phyloP scores from a whole-genome alignment of 2,888 invertebrate genomes.

The Charanyca ferruginea region DNA sequence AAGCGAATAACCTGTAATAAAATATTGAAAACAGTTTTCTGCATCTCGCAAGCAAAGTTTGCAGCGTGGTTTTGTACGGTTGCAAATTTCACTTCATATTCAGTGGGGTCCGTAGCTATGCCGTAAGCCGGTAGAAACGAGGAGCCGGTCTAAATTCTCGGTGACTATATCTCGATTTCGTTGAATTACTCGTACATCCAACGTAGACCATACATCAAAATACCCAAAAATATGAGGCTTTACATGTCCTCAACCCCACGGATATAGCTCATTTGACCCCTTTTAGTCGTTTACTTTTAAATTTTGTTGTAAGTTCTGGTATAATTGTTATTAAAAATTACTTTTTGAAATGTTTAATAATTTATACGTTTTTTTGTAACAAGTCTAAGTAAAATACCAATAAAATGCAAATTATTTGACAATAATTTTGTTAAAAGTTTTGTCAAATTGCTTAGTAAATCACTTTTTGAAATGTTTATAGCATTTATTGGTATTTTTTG shows the following conservation, averaged over 20 bases:
- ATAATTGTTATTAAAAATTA: background rate
- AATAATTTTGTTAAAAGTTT: no score
- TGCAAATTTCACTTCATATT: background rate
- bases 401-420: background rate
- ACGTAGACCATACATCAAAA: background rate
- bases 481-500: no score
- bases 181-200: background rate
- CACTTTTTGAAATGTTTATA: no score
- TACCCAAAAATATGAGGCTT: background rate
- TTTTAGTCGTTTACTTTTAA: slow-evolving; percentile 1
- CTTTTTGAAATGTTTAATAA: background rate
- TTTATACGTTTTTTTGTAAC: background rate
- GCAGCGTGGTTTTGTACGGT: background rate
- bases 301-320: background rate
- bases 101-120: slow-evolving; percentile 5
- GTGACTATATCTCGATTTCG: background rate
- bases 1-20: background rate
- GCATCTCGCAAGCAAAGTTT: background rate
- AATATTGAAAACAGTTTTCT: background rate
- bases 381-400: background rate
- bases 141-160: slow-evolving; percentile 1
- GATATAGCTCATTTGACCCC: slow-evolving; percentile 10
- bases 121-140: slow-evolving; percentile 2
- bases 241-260: background rate
- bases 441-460: no score